Evolutionary conservation across 2,888 invertebrate species (phyloP), one percentile per base, ranked within the genome.

Genomic region (Drosophila parthenogenetica): DNA sequence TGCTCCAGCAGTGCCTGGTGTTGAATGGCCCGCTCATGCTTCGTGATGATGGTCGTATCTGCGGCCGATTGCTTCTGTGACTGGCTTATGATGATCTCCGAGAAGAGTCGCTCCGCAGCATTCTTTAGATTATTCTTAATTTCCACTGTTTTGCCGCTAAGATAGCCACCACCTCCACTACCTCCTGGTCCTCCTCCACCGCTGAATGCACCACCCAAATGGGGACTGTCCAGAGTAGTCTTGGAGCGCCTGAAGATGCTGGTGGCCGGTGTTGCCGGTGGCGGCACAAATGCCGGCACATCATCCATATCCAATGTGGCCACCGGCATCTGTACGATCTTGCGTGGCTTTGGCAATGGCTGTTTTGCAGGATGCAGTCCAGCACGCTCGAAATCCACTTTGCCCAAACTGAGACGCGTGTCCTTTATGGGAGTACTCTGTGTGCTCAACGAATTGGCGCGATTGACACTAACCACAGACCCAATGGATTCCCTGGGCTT

Each of bases 91-190:
- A 91, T 91, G 42, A 91, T 91, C 80, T 92, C 92, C 11, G 92
- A 91, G 69, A 92, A 92, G 43, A 92, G 76, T 53, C 92, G 90
- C 73, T 92, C 92, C 2, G 92, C 92, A 49, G 91, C 92, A 74
- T 92, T 92, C 66, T 91, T 92, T 0, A 92, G 65, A 81, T 92
- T 92, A 61, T 92, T 92, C 77, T 92, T 92, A 3, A 92, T 82
- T 76, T 92, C 92, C 16, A 90, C 89, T 0, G 91, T 91, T 37
- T 91, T 91, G 10, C 89, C 90, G 13, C 87, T 75, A 17, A 90
- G 73, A 46, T 82, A 89, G 51, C 89, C 77, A 25, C 78, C 57
- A 13, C 29, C 11, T 16, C 50, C 51, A 25, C 76, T 60, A 16
- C 25, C 11, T 13, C 57, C 57, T 29, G 29, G 8, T 8, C 8